Evolutionary conservation across 2,797 vertebrate species (phyloP).

Genomic region (Perodicticus potto): DNA sequence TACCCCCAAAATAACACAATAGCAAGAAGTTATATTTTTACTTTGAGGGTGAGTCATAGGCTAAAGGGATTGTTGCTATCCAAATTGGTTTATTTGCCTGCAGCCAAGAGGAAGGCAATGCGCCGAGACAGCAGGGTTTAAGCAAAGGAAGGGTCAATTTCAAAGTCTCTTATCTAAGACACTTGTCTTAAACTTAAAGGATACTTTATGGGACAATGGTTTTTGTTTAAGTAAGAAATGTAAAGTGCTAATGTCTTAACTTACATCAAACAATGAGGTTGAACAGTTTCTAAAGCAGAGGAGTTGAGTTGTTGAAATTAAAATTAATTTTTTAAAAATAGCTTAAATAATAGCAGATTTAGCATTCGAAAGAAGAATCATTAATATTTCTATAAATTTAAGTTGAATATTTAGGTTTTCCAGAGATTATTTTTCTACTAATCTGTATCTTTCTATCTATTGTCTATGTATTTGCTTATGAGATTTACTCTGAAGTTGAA

Average conservation of each 20-base stretch:
- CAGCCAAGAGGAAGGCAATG: too few species aligned
- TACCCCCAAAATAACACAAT: background rate
- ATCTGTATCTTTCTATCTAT: background rate
- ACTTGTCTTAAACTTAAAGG: background rate
- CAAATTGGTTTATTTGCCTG: too few species aligned
- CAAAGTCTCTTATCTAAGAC: background rate
- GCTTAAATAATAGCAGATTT: background rate
- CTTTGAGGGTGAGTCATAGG: background rate
- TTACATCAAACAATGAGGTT: background rate
- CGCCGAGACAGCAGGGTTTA: too few species aligned
- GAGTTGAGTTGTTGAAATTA: background rate
- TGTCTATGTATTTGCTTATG: background rate
- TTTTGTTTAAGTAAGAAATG: background rate
- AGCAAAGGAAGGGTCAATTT: too few species aligned
- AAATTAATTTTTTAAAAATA: background rate
- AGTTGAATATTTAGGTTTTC: background rate
- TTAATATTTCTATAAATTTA: background rate
- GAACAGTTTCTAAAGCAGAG: background rate
- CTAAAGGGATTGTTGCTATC: background rate
- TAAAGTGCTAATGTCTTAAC: background rate
- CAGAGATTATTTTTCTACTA: background rate
- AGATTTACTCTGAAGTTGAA: background rate
- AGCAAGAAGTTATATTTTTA: background rate
- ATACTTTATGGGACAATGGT: background rate
- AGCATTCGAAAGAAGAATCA: background rate